These are phyloP conservation scores for Strix occidentalis DNA, from an alignment of 2,797 vertebrate genomes.

Conservation along the genomic window DNA sequence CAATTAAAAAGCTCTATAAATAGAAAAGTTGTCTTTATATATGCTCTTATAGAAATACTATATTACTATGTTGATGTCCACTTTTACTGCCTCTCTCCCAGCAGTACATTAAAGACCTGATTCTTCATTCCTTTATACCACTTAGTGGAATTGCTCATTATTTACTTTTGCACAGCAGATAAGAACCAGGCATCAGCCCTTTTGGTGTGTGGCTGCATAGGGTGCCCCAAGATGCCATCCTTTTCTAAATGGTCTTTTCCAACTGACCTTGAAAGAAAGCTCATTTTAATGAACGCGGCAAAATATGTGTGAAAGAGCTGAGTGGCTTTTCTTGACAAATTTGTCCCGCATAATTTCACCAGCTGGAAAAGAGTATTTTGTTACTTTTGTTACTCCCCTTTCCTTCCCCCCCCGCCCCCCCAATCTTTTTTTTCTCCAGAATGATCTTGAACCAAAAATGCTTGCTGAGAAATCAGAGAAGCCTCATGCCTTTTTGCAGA, in stretches of 20 bases:
- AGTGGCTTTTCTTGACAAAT: background rate
- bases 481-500: background rate
- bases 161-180: background rate
- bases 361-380: background rate
- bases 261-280: background rate
- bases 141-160: background rate
- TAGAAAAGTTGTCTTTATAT: background rate
- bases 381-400: background rate
- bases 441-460: background rate
- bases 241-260: background rate
- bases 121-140: background rate
- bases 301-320: background rate
- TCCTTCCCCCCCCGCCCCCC: fast-evolving
- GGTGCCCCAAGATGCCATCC: background rate
- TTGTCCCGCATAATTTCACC: background rate
- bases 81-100: background rate
- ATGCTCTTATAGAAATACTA: background rate
- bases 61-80: background rate
- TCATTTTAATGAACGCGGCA: background rate
- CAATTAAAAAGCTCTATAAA: background rate
- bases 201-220: background rate
- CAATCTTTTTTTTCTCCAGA: background rate
- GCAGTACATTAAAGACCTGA: background rate
- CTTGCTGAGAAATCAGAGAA: background rate
- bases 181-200: background rate